These are phyloP conservation scores for Diadromus collaris DNA, from an alignment of 2,888 invertebrate species.

Conservation along the genomic window DNA sequence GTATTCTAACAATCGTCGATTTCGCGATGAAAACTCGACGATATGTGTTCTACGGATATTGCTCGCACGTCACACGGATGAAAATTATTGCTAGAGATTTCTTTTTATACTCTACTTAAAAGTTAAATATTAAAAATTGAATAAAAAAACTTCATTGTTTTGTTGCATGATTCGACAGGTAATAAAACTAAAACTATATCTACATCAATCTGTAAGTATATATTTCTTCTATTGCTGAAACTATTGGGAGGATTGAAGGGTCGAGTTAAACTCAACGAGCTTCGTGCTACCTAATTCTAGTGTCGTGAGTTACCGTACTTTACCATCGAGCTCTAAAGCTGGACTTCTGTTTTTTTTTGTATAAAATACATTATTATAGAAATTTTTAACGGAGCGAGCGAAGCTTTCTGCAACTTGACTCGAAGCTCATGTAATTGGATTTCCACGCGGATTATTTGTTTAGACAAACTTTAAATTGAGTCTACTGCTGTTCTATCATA, in stretches of 20 bases:
- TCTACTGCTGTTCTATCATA: neutral
- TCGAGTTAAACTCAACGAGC: slow-evolving; percentile 36
- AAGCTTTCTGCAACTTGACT: neutral
- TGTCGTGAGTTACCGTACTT: slow-evolving; percentile 47
- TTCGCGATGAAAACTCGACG: slow-evolving; percentile 41
- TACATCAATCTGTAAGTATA: slow-evolving; percentile 1
- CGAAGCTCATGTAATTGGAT: neutral
- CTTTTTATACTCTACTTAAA: neutral
- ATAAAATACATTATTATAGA: slow-evolving; percentile 23
- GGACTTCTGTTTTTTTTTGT: slow-evolving; percentile 14
- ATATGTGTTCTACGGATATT: slow-evolving; percentile 61
- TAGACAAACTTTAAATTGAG: neutral
- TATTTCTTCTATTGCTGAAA: slow-evolving; percentile 14
- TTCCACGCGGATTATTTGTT: neutral
- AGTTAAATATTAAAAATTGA: neutral
- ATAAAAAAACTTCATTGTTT: slow-evolving; percentile 17
- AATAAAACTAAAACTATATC: slow-evolving; percentile 15
- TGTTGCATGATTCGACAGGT: slow-evolving; percentile 21
- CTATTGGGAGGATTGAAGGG: slow-evolving; percentile 30
- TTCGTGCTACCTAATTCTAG: slow-evolving; percentile 46
- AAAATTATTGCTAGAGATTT: slow-evolving; percentile 35
- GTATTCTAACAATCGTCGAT: slow-evolving; percentile 58
- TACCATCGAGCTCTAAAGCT: slow-evolving; percentile 34
- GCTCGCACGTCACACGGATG: slow-evolving; percentile 59
- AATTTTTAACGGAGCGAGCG: slow-evolving; percentile 5